These are phyloP conservation scores for Chiroxiphia lanceolata DNA, from an alignment of 2,797 vertebrate species.

Conservation along the genomic window DNA sequence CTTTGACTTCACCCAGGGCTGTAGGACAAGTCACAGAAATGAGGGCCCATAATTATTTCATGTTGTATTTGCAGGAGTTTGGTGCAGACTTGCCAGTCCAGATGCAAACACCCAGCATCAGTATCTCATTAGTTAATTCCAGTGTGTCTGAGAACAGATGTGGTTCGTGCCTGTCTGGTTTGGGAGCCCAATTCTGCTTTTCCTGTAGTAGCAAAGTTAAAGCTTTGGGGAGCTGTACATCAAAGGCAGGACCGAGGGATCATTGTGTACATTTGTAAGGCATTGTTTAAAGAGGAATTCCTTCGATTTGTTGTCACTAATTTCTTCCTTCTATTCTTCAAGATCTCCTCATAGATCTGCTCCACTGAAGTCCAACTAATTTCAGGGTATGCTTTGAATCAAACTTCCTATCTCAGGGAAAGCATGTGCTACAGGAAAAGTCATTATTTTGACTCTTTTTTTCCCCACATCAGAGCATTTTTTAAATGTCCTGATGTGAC, in stretches of 20 bases:
- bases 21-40: not conserved
- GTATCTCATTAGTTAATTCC: not conserved
- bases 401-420: conserved; percentile 27
- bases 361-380: not conserved
- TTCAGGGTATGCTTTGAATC: not conserved
- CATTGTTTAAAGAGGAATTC: conserved; percentile 57
- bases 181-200: not conserved
- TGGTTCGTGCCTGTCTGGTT: not conserved
- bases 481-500: not conserved
- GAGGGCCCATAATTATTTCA: not conserved
- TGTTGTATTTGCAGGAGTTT: not conserved
- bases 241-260: conserved; percentile 11
- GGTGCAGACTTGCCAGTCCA: not conserved
- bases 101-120: not conserved
- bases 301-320: conserved; percentile 14
- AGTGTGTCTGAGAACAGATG: not conserved
- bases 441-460: not conserved
- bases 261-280: not conserved
- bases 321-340: conserved; percentile 62
- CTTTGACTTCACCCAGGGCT: not conserved
- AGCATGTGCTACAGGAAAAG: not conserved
- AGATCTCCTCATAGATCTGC: not conserved
- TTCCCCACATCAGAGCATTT: not conserved
- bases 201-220: not conserved
- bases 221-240: conserved; percentile 30